Percentiles rank a stretch among this genome's conserved stretches.
phyloP scores from a whole-genome alignment of 2,888 invertebrate genomes.

The Drosophila demipolita region DNA sequence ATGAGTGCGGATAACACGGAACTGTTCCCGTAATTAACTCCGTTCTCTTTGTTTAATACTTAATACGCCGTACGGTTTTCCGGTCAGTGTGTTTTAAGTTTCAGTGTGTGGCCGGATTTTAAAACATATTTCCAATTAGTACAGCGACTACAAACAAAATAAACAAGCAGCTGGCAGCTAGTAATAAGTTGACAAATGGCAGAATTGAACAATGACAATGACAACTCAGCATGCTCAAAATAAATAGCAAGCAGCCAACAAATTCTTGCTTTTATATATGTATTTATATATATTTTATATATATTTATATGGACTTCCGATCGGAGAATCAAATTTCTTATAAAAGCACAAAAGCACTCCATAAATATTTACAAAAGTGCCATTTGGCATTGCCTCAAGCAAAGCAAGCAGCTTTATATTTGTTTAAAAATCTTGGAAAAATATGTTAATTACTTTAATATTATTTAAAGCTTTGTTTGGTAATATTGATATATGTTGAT shows the following conservation, averaged over 20 bases:
- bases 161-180: constrained; percentile 32
- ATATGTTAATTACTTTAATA: not conserved
- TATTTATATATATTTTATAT: no score
- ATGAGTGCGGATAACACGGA: constrained; percentile 46
- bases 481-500: not conserved
- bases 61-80: constrained; percentile 5
- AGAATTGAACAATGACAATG: constrained; percentile 20
- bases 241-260: not conserved
- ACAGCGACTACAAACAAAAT: constrained; percentile 19
- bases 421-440: not conserved
- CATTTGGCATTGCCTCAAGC: not conserved
- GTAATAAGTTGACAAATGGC: constrained; percentile 63
- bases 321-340: not conserved
- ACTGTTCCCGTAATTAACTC: constrained; percentile 5
- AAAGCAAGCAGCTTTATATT: not conserved
- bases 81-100: constrained; percentile 5
- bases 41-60: constrained; percentile 15
- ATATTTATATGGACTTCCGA: not conserved
- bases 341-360: not conserved
- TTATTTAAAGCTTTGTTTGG: not conserved
- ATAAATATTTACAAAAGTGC: not conserved
- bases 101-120: constrained; percentile 18
- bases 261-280: not conserved
- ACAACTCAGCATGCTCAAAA: constrained; percentile 1
- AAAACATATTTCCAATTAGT: constrained; percentile 71